Percentiles rank a stretch among this genome's conserved stretches.
Evolutionary conservation across 1,140 invertebrate genomes (phyloP).

Genomic region (Ips typographus): DNA sequence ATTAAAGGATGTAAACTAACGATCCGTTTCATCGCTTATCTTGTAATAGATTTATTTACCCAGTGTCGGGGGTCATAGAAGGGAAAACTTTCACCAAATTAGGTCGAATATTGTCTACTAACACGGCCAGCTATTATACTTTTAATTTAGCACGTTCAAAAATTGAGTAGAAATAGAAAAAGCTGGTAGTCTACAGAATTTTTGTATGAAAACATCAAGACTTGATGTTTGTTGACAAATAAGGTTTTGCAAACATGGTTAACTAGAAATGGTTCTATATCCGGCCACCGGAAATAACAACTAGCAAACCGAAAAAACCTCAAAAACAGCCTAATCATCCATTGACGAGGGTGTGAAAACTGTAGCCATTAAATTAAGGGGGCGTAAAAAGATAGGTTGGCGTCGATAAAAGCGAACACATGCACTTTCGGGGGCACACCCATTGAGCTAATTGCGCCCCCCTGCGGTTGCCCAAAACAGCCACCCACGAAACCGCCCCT

Average conservation of each 20-base stretch:
- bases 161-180: too few relatives aligned
- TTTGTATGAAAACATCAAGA: too few relatives aligned
- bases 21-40: slow-evolving; percentile 48
- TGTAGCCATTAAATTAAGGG: slow-evolving; percentile 3
- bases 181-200: too few relatives aligned
- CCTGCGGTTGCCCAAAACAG: slow-evolving; percentile 8
- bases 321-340: not conserved
- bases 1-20: slow-evolving; percentile 47
- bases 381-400: slow-evolving; percentile 18
- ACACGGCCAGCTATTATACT: too few relatives aligned
- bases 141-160: too few relatives aligned
- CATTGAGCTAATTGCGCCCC: slow-evolving; percentile 20
- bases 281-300: too few relatives aligned
- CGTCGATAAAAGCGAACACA: slow-evolving; percentile 19
- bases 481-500: slow-evolving; percentile 17
- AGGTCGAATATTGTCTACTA: too few relatives aligned
- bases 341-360: slow-evolving; percentile 4
- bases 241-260: too few relatives aligned
- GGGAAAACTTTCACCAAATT: not conserved
- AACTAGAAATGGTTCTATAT: too few relatives aligned
- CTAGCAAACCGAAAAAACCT: too few relatives aligned
- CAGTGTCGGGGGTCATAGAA: slow-evolving; percentile 8
- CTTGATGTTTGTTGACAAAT: too few relatives aligned
- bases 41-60: slow-evolving; percentile 5
- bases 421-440: slow-evolving; percentile 14